A percentile compares a stretch with the other conserved stretches of the same genome.
phyloP scores from a whole-genome alignment of 2,797 vertebrate genomes.

The Okamejei kenojei region DNA sequence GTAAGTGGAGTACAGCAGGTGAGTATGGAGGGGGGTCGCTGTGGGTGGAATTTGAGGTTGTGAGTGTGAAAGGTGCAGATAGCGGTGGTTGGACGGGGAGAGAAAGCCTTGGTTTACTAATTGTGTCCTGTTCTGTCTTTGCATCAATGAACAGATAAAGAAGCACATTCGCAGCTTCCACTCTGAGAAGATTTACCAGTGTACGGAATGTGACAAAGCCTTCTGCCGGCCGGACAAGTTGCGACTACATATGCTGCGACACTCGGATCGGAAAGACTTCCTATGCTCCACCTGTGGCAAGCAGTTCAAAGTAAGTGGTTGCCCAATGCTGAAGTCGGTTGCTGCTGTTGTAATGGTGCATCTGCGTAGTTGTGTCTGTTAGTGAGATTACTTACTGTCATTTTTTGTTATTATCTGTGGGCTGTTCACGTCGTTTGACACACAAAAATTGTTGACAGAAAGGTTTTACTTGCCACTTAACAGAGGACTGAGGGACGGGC shows the following conservation, averaged over 20 bases:
- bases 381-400: neutral
- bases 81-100: no score
- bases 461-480: no score
- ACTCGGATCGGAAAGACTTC: conserved; percentile 96
- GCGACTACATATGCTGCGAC: conserved; percentile 89
- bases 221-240: conserved; percentile 96
- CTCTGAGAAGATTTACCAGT: conserved; percentile 94
- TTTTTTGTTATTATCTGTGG: neutral
- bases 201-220: conserved; percentile 88
- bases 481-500: no score
- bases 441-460: neutral
- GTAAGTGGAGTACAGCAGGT: no score
- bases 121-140: neutral
- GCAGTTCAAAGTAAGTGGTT: conserved; percentile 81
- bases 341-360: neutral
- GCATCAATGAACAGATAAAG: conserved; percentile 69
- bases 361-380: neutral
- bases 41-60: no score
- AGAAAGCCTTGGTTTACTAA: neutral
- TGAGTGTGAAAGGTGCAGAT: no score
- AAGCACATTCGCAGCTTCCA: conserved; percentile 97
- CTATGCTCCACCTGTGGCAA: conserved; percentile 95
- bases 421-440: neutral
- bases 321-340: neutral
- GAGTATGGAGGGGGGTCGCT: no score